phyloP scores from a whole-genome alignment of 2,888 invertebrate genomes.

The Troglohyphantes excavatus region DNA sequence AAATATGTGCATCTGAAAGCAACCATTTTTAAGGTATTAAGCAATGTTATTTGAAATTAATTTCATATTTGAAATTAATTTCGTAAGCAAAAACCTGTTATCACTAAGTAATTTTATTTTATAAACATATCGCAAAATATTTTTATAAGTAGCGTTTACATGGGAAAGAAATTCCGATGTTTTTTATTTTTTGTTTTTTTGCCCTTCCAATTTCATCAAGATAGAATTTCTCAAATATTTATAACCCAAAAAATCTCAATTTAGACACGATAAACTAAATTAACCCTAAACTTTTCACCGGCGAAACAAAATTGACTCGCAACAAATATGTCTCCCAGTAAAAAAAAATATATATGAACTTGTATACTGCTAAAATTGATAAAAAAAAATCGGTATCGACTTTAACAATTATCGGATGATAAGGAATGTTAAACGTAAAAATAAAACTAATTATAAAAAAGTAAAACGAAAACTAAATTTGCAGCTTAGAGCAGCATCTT shows the following conservation, averaged over 20 bases:
- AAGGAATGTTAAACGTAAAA: constrained; percentile 78
- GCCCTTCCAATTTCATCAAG: background rate
- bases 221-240: constrained; percentile 45
- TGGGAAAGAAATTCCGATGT: background rate
- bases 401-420: constrained; percentile 78
- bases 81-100: no score
- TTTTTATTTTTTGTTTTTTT: background rate
- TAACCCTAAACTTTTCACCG: constrained; percentile 66
- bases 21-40: no score
- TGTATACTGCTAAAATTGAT: constrained; percentile 45
- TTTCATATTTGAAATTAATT: no score
- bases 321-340: constrained; percentile 57
- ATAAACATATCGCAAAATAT: no score
- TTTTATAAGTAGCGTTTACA: background rate
- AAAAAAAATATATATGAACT: constrained; percentile 43
- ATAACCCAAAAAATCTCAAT: constrained; percentile 18
- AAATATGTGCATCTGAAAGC: no score
- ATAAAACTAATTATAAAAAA: constrained; percentile 78
- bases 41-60: no score
- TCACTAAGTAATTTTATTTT: no score
- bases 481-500: constrained; percentile 76
- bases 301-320: constrained; percentile 63
- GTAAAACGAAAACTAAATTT: constrained; percentile 71
- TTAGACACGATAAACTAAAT: constrained; percentile 66
- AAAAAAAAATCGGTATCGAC: constrained; percentile 75